Base-by-base conservation (phyloP, 2,888 invertebrate species). In the Plebejus melissa region DNA sequence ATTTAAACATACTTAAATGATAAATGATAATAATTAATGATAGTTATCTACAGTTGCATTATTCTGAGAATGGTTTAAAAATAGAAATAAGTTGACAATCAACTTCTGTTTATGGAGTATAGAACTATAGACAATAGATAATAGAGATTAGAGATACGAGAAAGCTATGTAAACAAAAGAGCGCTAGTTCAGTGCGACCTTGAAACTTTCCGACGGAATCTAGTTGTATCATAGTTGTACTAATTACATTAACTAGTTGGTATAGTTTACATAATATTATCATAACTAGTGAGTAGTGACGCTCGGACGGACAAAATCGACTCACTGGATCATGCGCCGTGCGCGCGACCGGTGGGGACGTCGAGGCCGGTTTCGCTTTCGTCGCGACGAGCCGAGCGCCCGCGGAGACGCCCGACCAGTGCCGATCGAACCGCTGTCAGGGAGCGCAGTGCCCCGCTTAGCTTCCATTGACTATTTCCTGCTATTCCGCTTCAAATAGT, bases 391-490 rank as follows among this genome's bases (percentile, higher is more conserved):
- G 77, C 79, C 77, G 78, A 82, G 88, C 88, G 88, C 58, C 77
- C 78, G 76, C 93, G 93, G 84, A 88, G 84, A 85, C 80, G 76
- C 58, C 89, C 93, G 92, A 93, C 76, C 84, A 93, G 91, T 92
- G 83, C 89, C 93, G 92, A 92, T 83, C 80, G 81, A 80, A 82
- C 84, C 83, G 83, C 83, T 82, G 81, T 80, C 82, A 83, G 88
- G 85, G 83, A 81, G 84, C 85, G 88, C 92, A 88, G 85, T 85
- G 82, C 87, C 82, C 81, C 85, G 86, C 87, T 85, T 85, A 83
- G 82, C 82, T 84, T 82, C 86, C 90, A 93, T 91, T 92, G 90
- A 91, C 88, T 85, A 89, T 88, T 90, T 90, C 87, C 87, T 89
- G 83, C 85, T 87, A 87, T 87, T 82, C 81, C 79, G 83, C 79